Evolutionary conservation across 2,888 invertebrate species (phyloP).

Genomic region (Hypomecis atomaria): DNA sequence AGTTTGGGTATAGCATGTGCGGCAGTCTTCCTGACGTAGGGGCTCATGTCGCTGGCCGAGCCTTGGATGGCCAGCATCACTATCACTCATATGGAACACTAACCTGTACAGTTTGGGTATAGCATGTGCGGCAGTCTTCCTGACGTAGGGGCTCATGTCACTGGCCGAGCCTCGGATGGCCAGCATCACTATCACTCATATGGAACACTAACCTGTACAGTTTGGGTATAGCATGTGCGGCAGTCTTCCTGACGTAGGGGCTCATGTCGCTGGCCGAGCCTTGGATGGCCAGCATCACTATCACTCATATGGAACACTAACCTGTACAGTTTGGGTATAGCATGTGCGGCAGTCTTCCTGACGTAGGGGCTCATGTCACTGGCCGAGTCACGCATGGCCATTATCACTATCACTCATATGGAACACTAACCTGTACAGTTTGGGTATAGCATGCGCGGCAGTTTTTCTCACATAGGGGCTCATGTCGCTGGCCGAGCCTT

Average conservation of each 20-base stretch:
- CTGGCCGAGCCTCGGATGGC: slow-evolving; percentile 98
- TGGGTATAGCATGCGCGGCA: slow-evolving; percentile 99
- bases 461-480: slow-evolving; percentile 99
- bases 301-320: no score
- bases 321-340: slow-evolving; percentile 99
- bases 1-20: slow-evolving; percentile 99
- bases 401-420: slow-evolving; percentile 99
- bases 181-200: slow-evolving; percentile 99
- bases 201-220: no score
- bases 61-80: slow-evolving; percentile 99
- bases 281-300: slow-evolving; percentile 98
- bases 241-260: slow-evolving; percentile 99
- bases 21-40: slow-evolving; percentile 99
- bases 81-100: no score
- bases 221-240: slow-evolving; percentile 99
- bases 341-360: slow-evolving; percentile 99
- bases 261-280: slow-evolving; percentile 99
- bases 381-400: slow-evolving; percentile 98
- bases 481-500: slow-evolving; percentile 99
- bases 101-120: slow-evolving; percentile 99
- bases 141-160: slow-evolving; percentile 99
- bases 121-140: slow-evolving; percentile 99
- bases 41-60: slow-evolving; percentile 98
- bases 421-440: no score
- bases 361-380: slow-evolving; percentile 99